These are phyloP conservation scores for Drosophila subsilvestris DNA, from an alignment of 2,888 invertebrate species.

Conservation along the genomic window DNA sequence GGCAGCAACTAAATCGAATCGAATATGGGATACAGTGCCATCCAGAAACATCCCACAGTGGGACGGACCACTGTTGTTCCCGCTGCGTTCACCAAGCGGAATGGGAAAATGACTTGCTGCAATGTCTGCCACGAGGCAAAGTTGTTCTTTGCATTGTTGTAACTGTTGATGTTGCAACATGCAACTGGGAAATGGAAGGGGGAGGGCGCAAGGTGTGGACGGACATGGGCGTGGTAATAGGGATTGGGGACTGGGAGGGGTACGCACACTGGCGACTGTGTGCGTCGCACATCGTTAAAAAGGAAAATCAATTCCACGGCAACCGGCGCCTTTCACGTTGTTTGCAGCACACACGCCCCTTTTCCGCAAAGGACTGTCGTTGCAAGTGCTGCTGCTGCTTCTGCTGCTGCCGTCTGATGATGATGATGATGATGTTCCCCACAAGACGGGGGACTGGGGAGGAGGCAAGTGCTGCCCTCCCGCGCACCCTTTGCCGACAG, in stretches of 20 bases:
- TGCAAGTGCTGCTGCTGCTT: constrained; percentile 26
- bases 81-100: constrained; percentile 4
- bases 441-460: constrained; percentile 13
- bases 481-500: constrained; percentile 34
- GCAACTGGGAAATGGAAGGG: constrained; percentile 44
- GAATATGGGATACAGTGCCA: neutral
- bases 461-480: constrained; percentile 17
- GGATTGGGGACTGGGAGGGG: constrained; percentile 9
- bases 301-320: constrained; percentile 53
- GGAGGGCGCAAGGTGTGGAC: constrained; percentile 2
- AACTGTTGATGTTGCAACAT: constrained; percentile 48
- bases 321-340: constrained; percentile 38
- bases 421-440: constrained; percentile 28
- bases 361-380: neutral
- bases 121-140: constrained; percentile 42
- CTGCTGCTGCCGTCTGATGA: constrained; percentile 19
- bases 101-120: constrained; percentile 32
- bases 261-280: constrained; percentile 17
- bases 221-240: constrained; percentile 27
- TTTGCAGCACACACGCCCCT: constrained; percentile 25
- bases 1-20: too few species aligned
- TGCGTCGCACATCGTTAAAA: constrained; percentile 35
- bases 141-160: constrained; percentile 39
- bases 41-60: constrained; percentile 23
- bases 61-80: constrained; percentile 15